Evolutionary conservation across 2,888 invertebrate genomes (phyloP).

Genomic region (Lamellibrachia columna): DNA sequence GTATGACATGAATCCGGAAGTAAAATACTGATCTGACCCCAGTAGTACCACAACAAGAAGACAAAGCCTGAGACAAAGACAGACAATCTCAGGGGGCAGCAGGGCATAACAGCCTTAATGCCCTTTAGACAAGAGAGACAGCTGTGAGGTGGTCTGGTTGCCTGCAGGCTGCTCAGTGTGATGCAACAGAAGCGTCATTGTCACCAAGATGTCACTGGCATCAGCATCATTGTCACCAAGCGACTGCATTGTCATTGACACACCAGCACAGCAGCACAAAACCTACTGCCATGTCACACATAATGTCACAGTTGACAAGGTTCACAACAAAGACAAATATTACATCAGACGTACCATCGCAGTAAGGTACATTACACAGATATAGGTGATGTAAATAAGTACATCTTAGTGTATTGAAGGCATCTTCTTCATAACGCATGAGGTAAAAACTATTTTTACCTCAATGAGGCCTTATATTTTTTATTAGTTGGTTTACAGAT

Average conservation of each 20-base stretch:
- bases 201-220: background rate
- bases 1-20: too few species aligned
- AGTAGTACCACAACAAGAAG: too few species aligned
- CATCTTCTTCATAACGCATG: background rate
- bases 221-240: background rate
- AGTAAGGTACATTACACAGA: background rate
- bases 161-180: background rate
- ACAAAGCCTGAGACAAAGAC: too few species aligned
- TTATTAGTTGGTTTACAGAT: too few species aligned
- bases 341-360: background rate
- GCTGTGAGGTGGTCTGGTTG: too few species aligned
- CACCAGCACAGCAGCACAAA: background rate
- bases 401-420: background rate
- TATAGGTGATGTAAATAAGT: background rate
- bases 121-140: too few species aligned
- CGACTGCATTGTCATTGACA: background rate
- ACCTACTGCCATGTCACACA: background rate
- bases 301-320: background rate
- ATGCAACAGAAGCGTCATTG: background rate
- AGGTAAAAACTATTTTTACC: background rate
- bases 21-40: too few species aligned
- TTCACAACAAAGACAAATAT: background rate
- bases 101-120: too few species aligned
- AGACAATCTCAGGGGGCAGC: too few species aligned
- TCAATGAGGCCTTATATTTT: background rate